Evolutionary conservation across 2,888 invertebrate species (phyloP).

Genomic region (Dryococelus australis): DNA sequence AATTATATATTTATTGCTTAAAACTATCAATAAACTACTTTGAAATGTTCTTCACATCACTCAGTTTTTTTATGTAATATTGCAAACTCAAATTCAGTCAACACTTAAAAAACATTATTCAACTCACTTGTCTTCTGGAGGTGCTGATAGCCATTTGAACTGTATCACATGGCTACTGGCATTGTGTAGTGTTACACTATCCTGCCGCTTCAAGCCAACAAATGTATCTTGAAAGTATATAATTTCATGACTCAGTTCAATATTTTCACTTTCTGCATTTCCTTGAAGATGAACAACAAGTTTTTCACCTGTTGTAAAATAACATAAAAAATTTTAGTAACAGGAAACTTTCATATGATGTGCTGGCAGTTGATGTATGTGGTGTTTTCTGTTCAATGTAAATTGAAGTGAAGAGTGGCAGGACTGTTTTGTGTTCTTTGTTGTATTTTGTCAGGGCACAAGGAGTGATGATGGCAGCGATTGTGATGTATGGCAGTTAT

Average conservation of each 20-base stretch:
- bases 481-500: too few species aligned
- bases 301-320: slow-evolving; percentile 59
- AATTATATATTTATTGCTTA: too few species aligned
- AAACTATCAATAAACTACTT: too few species aligned
- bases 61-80: neutral
- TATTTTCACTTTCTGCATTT: slow-evolving; percentile 59
- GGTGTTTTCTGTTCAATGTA: too few species aligned
- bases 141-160: slow-evolving; percentile 67
- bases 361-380: too few species aligned
- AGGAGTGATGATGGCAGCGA: too few species aligned
- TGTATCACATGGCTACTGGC: slow-evolving; percentile 63
- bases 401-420: too few species aligned
- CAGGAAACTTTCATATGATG: neutral
- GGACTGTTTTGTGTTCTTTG: too few species aligned
- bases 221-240: slow-evolving; percentile 66
- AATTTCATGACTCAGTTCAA: slow-evolving; percentile 62
- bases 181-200: slow-evolving; percentile 63
- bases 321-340: neutral
- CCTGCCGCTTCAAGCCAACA: slow-evolving; percentile 64
- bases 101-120: slow-evolving; percentile 40
- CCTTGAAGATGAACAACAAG: slow-evolving; percentile 60
- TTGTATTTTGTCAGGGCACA: too few species aligned
- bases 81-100: too few species aligned
- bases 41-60: too few species aligned
- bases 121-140: slow-evolving; percentile 59